These are phyloP conservation scores for Drosophila ananassae DNA, from an alignment of 1,140 invertebrate genomes.

Conservation along the genomic window DNA sequence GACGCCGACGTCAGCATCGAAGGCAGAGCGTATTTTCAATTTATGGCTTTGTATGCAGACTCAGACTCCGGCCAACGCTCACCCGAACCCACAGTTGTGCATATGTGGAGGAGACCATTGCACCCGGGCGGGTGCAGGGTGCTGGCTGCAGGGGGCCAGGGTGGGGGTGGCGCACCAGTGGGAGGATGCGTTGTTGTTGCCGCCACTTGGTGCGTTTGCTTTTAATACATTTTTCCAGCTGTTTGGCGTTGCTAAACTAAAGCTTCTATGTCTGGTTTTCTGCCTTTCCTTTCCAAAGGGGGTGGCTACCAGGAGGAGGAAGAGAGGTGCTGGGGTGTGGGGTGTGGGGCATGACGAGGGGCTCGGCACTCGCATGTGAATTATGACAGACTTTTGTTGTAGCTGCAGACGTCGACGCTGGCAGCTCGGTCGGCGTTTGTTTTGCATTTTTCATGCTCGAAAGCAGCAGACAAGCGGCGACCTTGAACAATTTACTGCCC, in stretches of 20 bases:
- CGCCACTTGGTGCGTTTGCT: constrained; percentile 67
- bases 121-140: constrained; percentile 36
- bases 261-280: constrained; percentile 59
- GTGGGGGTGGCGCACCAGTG: constrained; percentile 1
- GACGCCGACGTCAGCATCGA: constrained; percentile 47
- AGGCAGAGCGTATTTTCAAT: constrained; percentile 71
- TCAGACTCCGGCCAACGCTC: constrained; percentile 34
- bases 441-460: constrained; percentile 80
- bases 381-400: constrained; percentile 80
- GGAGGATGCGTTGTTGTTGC: constrained; percentile 14
- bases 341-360: neutral
- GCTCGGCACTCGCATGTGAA: constrained; percentile 69
- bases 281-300: neutral
- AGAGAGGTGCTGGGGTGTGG: neutral
- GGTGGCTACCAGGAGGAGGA: neutral
- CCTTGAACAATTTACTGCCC: constrained; percentile 79
- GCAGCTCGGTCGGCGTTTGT: constrained; percentile 60
- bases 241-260: constrained; percentile 70
- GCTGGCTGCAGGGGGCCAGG: neutral
- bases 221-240: constrained; percentile 78
- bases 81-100: constrained; percentile 31
- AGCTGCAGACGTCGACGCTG: constrained; percentile 49
- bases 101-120: constrained; percentile 56
- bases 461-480: constrained; percentile 80
- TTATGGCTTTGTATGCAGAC: constrained; percentile 70